These are phyloP conservation scores for Dunckerocampus dactyliophorus DNA, from an alignment of 2,113 vertebrate genomes.

Conservation along the genomic window DNA sequence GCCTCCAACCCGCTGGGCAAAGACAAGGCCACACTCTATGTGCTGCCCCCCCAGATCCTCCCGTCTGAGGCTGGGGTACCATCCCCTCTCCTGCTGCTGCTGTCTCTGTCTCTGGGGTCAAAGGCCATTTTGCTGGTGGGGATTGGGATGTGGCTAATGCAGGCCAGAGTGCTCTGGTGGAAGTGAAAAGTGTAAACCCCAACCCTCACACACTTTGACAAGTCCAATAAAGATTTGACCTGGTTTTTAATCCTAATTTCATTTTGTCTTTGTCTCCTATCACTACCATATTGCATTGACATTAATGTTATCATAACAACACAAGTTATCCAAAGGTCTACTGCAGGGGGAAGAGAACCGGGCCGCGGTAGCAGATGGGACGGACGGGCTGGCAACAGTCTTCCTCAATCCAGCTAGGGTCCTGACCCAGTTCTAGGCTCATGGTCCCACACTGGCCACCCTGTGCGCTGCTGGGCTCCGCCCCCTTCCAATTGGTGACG, in stretches of 20 bases:
- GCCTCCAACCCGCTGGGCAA: slow-evolving; percentile 76
- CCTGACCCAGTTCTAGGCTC: background rate
- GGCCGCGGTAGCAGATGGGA: slow-evolving; percentile 43
- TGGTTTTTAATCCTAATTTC: too few species aligned
- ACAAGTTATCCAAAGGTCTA: background rate
- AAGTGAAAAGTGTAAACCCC: slow-evolving; percentile 18
- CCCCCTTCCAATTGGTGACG: slow-evolving; percentile 39
- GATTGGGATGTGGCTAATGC: slow-evolving; percentile 54
- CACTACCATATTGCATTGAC: too few species aligned
- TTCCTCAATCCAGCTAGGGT: slow-evolving; percentile 39
- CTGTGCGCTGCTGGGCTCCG: slow-evolving; percentile 13
- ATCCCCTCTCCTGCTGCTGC: slow-evolving; percentile 53
- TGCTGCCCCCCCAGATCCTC: slow-evolving; percentile 43
- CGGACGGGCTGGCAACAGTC: slow-evolving; percentile 47
- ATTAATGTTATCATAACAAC: background rate
- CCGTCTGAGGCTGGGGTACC: background rate
- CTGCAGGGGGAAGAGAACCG: background rate
- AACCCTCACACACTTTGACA: background rate
- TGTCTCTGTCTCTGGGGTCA: slow-evolving; percentile 53
- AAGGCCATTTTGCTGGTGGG: slow-evolving; percentile 67
- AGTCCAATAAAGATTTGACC: background rate
- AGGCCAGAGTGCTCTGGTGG: slow-evolving; percentile 28
- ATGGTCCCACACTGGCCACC: slow-evolving; percentile 52
- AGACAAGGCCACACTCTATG: slow-evolving; percentile 67
- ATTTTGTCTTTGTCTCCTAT: too few species aligned